Evolutionary conservation across 2,797 vertebrate species (phyloP).

Genomic region (Peromyscus nudipes): DNA sequence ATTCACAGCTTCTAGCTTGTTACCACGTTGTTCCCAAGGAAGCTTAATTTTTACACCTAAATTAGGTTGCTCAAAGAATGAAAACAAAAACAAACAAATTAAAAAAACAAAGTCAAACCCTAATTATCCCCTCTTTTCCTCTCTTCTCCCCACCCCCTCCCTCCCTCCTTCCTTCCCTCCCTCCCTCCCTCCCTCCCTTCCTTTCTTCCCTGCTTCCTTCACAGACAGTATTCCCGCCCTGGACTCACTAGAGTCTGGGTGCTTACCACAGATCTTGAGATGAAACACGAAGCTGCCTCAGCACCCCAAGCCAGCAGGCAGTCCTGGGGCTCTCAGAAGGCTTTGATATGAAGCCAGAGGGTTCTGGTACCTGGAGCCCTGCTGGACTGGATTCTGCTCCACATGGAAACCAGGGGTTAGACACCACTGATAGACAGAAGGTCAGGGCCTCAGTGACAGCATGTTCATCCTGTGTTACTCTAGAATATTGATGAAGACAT

Average conservation of each 20-base stretch:
- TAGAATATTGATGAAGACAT: neutral
- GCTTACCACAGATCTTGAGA: neutral
- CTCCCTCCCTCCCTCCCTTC: rapidly evolving
- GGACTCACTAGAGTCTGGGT: neutral
- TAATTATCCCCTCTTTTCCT: neutral
- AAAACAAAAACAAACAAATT: neutral
- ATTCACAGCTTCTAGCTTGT: conserved; percentile 69
- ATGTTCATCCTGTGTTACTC: neutral
- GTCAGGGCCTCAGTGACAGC: neutral
- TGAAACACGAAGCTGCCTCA: neutral
- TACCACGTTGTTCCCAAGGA: conserved; percentile 74
- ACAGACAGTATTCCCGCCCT: neutral
- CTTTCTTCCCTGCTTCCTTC: neutral
- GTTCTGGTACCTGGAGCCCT: neutral
- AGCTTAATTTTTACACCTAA: conserved; percentile 81
- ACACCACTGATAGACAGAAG: neutral
- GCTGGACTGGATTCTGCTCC: neutral
- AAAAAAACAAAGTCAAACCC: neutral
- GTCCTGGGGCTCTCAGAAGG: rapidly evolving
- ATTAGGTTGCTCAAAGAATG: conserved; percentile 61
- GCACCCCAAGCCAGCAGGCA: neutral
- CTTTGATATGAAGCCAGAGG: neutral
- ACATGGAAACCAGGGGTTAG: neutral
- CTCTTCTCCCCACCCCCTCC: rapidly evolving
- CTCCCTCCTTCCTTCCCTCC: rapidly evolving